phyloP scores from a whole-genome alignment of 2,113 vertebrate species.

The Gallinago jamesoni region DNA sequence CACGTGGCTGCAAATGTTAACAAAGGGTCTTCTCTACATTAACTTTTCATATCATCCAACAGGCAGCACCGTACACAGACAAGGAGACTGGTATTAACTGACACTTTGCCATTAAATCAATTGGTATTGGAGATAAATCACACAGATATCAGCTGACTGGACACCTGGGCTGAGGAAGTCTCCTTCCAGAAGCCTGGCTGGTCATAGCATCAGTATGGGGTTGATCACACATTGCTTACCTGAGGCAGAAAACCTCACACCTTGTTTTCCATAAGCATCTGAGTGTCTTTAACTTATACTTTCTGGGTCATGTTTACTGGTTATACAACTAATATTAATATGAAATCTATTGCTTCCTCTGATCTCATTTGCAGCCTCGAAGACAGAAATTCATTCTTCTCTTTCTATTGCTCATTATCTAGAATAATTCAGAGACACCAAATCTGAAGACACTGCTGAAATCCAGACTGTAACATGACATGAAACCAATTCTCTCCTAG shows the following conservation, averaged over 20 bases:
- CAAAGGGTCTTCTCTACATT: neutral
- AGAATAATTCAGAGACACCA: neutral
- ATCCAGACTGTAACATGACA: neutral
- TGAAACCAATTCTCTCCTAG: neutral
- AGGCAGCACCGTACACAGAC: neutral
- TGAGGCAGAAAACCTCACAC: neutral
- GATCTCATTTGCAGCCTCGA: neutral
- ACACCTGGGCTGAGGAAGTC: neutral
- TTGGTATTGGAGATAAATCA: neutral
- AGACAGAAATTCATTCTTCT: neutral
- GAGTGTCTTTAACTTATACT: neutral
- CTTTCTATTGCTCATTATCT: neutral
- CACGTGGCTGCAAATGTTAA: neutral
- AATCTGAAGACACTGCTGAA: neutral
- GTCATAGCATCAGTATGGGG: neutral
- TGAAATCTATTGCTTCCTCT: neutral
- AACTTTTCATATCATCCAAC: neutral
- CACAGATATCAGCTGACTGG: neutral
- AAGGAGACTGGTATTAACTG: neutral
- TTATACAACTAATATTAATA: neutral
- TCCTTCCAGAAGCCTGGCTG: neutral
- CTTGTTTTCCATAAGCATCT: neutral
- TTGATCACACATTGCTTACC: neutral
- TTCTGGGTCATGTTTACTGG: neutral
- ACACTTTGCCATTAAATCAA: neutral